phyloP scores from a whole-genome alignment of 2,888 invertebrate genomes.

The Drosophila limbata region DNA sequence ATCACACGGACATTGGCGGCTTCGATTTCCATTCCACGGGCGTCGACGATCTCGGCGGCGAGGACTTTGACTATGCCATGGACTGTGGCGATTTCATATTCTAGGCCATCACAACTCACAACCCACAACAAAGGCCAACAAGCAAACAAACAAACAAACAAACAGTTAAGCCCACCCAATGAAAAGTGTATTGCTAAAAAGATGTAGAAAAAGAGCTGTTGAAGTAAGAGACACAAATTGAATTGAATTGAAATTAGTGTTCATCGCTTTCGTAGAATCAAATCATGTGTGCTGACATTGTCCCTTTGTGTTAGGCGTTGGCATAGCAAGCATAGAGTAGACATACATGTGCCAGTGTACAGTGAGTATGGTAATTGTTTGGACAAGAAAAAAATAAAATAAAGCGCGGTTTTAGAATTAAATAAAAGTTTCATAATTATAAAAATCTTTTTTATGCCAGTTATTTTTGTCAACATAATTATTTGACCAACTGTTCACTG shows the following conservation, averaged over 20 bases:
- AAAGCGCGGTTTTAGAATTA: no score
- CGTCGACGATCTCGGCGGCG: conserved; percentile 85
- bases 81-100: conserved; percentile 91
- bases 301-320: conserved; percentile 38
- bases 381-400: no score
- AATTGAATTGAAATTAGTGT: conserved; percentile 34
- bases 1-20: conserved; percentile 88
- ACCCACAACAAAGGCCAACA: background rate
- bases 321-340: conserved; percentile 11
- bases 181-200: background rate
- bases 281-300: conserved; percentile 35
- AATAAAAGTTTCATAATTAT: no score
- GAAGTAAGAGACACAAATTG: conserved; percentile 19
- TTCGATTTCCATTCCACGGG: conserved; percentile 87
- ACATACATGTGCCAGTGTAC: background rate
- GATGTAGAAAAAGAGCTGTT: conserved; percentile 3
- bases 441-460: no score
- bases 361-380: background rate
- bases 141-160: conserved; percentile 1
- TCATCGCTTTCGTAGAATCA: conserved; percentile 43
- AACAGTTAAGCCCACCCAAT: conserved; percentile 48
- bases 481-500: no score
- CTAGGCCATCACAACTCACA: conserved; percentile 82
- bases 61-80: conserved; percentile 90
- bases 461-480: no score